Conservation (phyloP, 2,888 invertebrate genomes). For the Norana najaformis region DNA sequence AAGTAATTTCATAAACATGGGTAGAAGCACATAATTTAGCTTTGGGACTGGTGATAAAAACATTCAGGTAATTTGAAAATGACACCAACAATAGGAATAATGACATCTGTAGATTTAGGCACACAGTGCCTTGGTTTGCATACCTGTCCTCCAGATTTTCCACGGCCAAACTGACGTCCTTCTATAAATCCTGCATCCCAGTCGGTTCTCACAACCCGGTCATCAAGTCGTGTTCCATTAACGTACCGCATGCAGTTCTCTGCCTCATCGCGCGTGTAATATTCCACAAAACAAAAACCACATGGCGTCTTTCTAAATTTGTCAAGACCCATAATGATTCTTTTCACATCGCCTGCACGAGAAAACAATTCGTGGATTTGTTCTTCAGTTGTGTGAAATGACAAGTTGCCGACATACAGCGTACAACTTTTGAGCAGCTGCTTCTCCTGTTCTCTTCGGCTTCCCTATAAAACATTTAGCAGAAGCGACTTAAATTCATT, state of each 20-base stretch:
- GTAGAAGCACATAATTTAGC: too few species aligned
- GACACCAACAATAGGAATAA: not conserved
- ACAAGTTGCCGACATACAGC: conserved; percentile 93
- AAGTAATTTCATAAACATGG: too few species aligned
- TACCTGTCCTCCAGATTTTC: conserved; percentile 97
- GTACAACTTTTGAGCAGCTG: conserved; percentile 68
- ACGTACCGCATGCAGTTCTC: conserved; percentile 75
- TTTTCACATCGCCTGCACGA: conserved; percentile 89
- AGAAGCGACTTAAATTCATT: conserved; percentile 39
- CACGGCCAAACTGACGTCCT: conserved; percentile 95
- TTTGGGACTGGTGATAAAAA: too few species aligned
- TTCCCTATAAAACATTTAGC: conserved; percentile 53
- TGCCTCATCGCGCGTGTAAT: conserved; percentile 66
- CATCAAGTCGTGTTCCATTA: conserved; percentile 94
- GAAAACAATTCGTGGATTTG: conserved; percentile 85
- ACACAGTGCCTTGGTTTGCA: conserved; percentile 42
- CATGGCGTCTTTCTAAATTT: conserved; percentile 97
- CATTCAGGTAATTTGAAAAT: not conserved
- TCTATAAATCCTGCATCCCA: conserved; percentile 99
- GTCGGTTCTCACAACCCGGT: conserved; percentile 93
- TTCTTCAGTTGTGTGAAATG: conserved; percentile 97
- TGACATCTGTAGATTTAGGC: not conserved
- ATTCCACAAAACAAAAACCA: conserved; percentile 98
- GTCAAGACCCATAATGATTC: conserved; percentile 94
- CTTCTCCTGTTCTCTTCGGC: conserved; percentile 57